Conservation (phyloP, 2,113 vertebrate genomes). For the Tetrax tetrax region DNA sequence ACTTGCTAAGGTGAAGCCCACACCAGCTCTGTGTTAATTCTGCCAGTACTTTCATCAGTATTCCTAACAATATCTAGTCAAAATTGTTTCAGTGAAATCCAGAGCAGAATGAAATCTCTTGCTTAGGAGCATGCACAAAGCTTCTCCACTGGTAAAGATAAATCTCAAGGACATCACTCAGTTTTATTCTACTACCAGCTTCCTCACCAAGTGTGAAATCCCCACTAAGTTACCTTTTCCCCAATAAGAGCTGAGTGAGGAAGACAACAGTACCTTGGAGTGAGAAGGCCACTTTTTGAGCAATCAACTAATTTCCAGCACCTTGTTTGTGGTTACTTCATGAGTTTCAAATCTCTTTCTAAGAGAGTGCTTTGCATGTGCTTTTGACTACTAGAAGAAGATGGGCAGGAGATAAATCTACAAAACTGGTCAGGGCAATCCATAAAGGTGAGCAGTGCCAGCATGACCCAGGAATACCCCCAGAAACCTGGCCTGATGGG, state of each 20-base stretch:
- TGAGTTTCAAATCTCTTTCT: not conserved
- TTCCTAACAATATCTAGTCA: not conserved
- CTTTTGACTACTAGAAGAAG: not conserved
- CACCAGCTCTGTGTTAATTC: not conserved
- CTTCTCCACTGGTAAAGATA: not conserved
- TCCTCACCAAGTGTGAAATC: not conserved
- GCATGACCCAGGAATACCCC: not conserved
- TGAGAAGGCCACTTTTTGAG: not conserved
- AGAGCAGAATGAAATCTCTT: not conserved
- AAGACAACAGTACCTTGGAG: not conserved
- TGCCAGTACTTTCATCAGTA: not conserved
- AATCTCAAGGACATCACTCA: not conserved
- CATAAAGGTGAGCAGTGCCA: not conserved
- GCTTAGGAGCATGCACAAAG: not conserved
- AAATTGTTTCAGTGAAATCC: not conserved
- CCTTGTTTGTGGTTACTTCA: not conserved
- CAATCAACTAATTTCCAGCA: not conserved
- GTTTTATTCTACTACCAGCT: not conserved
- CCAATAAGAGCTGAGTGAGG: not conserved
- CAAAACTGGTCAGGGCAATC: not conserved
- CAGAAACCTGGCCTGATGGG: not conserved
- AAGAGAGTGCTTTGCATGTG: not conserved
- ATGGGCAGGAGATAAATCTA: not conserved
- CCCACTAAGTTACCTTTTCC: not conserved
- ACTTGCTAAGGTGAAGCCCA: not conserved